These are phyloP conservation scores for Dysidea cf. avara DNA, from an alignment of 37 sponge, comb jelly and placozoan genomes.

Conservation along the genomic window DNA sequence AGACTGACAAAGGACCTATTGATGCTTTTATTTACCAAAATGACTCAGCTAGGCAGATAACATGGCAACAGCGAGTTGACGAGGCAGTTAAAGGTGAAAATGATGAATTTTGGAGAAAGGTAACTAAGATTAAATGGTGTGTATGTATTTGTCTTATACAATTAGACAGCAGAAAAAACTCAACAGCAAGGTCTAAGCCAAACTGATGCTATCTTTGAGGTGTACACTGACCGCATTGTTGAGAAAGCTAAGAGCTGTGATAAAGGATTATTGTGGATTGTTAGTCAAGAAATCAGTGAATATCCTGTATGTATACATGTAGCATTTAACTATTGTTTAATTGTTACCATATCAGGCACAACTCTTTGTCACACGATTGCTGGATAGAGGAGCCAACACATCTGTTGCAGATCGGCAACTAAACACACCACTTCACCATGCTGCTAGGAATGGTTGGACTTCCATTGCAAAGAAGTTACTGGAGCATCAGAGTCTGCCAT, in stretches of 20 bases:
- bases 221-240: conserved; percentile 42
- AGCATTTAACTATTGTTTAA: no score
- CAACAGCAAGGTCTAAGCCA: conserved; percentile 6
- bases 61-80: no score
- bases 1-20: no score
- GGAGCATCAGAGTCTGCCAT: conserved; percentile 10
- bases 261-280: conserved; percentile 27
- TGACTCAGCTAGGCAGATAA: no score
- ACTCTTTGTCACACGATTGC: conserved; percentile 22
- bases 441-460: conserved; percentile 16
- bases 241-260: not conserved
- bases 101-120: no score
- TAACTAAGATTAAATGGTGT: no score
- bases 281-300: conserved; percentile 26
- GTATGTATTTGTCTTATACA: no score
- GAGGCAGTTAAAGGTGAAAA: no score
- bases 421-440: conserved; percentile 53
- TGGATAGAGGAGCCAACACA: conserved; percentile 31
- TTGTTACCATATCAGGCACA: not conserved
- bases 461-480: conserved; percentile 39
- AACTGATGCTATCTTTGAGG: conserved; percentile 56
- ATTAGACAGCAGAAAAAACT: conserved; percentile 35
- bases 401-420: not conserved
- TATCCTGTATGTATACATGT: conserved; percentile 15
- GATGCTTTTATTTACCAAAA: no score